phyloP scores from a whole-genome alignment of 2,888 invertebrate species.

The Polydrusus tereticollis region DNA sequence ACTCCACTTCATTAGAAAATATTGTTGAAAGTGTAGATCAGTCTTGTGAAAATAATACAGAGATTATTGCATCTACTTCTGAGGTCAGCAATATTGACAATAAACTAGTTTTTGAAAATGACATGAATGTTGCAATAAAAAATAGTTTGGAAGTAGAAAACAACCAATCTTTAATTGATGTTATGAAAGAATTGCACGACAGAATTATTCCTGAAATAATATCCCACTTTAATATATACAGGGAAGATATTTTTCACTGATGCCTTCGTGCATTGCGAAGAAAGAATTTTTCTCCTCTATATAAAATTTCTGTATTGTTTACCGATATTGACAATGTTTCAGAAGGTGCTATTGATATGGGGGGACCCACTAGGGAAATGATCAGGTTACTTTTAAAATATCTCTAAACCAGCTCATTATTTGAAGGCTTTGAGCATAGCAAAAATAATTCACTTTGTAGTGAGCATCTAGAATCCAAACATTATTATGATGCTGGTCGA shows the following conservation, averaged over 20 bases:
- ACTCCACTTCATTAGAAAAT: too few relatives aligned
- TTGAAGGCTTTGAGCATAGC: slow-evolving; percentile 27
- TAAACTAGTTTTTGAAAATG: neutral
- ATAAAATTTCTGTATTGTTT: slow-evolving; percentile 48
- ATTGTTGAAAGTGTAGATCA: too few relatives aligned
- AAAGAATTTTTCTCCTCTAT: slow-evolving; percentile 38
- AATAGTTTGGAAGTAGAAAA: neutral
- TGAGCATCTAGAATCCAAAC: slow-evolving; percentile 24
- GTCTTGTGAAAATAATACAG: neutral
- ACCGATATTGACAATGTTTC: slow-evolving; percentile 40
- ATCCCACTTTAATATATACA: slow-evolving; percentile 40
- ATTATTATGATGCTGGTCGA: slow-evolving; percentile 48
- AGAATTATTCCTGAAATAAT: slow-evolving; percentile 15
- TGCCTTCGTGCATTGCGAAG: slow-evolving; percentile 45
- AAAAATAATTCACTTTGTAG: slow-evolving; percentile 46
- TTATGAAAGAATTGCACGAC: slow-evolving; percentile 18
- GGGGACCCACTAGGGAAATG: slow-evolving; percentile 51
- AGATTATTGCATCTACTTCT: neutral
- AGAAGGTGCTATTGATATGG: slow-evolving; percentile 51
- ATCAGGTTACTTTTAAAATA: slow-evolving; percentile 44
- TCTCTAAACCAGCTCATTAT: slow-evolving; percentile 41
- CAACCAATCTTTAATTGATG: neutral
- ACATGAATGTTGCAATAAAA: neutral
- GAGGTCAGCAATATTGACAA: neutral
- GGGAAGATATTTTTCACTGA: slow-evolving; percentile 48